These are phyloP conservation scores for Podiceps cristatus DNA, from an alignment of 2,113 vertebrate genomes.

Conservation along the genomic window DNA sequence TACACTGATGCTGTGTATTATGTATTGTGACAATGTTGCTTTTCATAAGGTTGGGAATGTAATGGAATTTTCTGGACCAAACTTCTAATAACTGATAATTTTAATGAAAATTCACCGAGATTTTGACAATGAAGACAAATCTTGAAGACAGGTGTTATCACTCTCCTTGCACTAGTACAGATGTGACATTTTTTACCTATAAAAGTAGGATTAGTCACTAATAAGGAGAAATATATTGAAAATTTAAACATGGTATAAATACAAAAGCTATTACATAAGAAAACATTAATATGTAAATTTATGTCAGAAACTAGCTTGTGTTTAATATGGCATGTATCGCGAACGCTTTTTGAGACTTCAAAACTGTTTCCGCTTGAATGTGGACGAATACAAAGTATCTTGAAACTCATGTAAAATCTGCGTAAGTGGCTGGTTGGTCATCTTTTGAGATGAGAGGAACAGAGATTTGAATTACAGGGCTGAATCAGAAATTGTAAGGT, in stretches of 20 bases:
- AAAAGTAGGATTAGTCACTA: background rate
- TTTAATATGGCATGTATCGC: background rate
- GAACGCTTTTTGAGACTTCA: background rate
- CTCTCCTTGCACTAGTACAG: background rate
- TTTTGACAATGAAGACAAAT: background rate
- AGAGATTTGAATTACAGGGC: background rate
- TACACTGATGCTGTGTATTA: constrained; percentile 27
- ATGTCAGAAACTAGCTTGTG: background rate
- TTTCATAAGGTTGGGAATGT: constrained; percentile 45
- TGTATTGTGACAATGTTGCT: constrained; percentile 48
- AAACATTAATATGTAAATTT: background rate
- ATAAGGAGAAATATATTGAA: background rate
- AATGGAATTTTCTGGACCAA: constrained; percentile 51
- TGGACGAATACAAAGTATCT: background rate
- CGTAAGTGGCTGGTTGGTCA: background rate
- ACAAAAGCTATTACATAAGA: background rate
- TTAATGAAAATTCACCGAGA: constrained; percentile 44
- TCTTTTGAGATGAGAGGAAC: background rate
- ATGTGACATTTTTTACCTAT: background rate
- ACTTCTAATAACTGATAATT: constrained; percentile 60
- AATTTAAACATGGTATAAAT: background rate
- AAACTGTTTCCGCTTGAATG: background rate
- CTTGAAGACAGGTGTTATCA: background rate
- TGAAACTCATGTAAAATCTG: background rate
- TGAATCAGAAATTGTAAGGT: background rate